Conservation (phyloP, 1,140 invertebrate genomes). For the Drosophila chauvacae region DNA sequence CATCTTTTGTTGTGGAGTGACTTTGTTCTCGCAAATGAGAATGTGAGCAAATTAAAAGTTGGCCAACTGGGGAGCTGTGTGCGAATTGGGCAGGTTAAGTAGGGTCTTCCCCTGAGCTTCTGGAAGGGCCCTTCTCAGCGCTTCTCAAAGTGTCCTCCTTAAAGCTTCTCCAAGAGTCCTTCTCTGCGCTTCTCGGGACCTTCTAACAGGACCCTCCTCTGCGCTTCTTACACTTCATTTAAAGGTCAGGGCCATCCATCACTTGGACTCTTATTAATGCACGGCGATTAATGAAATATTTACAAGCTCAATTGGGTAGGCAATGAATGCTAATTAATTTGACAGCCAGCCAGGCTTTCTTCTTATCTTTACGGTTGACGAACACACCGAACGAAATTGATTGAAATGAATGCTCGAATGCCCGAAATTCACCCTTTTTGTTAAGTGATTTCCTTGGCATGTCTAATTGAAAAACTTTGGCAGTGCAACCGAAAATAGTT, state of each 20-base stretch:
- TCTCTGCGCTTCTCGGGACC: neutral
- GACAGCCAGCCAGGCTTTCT: conserved; percentile 46
- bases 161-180: neutral
- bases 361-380: conserved; percentile 72
- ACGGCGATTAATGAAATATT: conserved; percentile 78
- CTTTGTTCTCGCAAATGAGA: conserved; percentile 80
- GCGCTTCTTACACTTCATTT: neutral
- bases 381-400: conserved; percentile 50
- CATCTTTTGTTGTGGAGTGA: conserved; percentile 83
- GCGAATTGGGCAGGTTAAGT: conserved; percentile 15
- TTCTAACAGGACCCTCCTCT: neutral
- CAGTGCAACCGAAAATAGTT: conserved; percentile 59
- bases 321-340: conserved; percentile 80
- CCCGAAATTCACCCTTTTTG: conserved; percentile 59
- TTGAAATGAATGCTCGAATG: conserved; percentile 38
- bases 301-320: conserved; percentile 75
- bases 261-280: conserved; percentile 64
- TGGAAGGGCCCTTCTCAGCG: neutral
- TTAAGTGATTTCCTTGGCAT: conserved; percentile 52
- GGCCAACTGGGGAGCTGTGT: conserved; percentile 41
- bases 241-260: conserved; percentile 52
- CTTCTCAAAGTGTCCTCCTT: neutral
- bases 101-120: neutral
- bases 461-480: conserved; percentile 76
- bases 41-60: conserved; percentile 77